Evolutionary conservation across 2,888 invertebrate genomes (phyloP), one percentile per base, ranked within the genome.

Genomic region (Heliconius sara): DNA sequence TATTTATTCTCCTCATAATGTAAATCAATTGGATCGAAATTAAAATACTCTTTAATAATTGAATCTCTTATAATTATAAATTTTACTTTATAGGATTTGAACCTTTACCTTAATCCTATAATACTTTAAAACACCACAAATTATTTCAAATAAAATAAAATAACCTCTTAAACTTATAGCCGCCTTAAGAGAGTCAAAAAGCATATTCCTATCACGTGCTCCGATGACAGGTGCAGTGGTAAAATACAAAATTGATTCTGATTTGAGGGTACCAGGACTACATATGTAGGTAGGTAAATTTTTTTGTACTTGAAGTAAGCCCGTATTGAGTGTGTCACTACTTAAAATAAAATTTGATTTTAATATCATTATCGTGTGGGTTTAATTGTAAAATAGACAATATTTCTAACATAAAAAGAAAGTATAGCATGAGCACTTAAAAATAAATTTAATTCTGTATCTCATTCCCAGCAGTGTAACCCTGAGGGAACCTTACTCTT

Each of bases 191-290:
- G 13, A 25, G 39, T 30, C 34, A 39, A 63, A 65, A 77, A 12
- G 70, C 34, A 78, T 67, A 85, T 82, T 80, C 86, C 76, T 81
- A 83, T 82, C 83, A 82, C 83, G 80, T 65, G 39, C 81, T 77
- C 80, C 81, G 83, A 83, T 83, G 85, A 84, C 84, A 84, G 84
- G 83, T 84, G 82, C 82, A 82, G 78, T 82, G 76, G 16, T 83
- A 83, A 84, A 83, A 85, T 86, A 85, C 83, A 82, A 82, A 86
- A 84, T 84, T 83, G 83, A 84, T 83, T 83, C 77, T 79, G 43
- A 47, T 30, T 47, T 60, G 76, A 79, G 71, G 71, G 76, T 68
- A 74, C 79, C 60, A 79, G 27, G 79, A 70, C 2, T 70, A 70
- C 68, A 70, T 70, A 43, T 43, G 16, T 25, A 43, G 12, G 34